Conservation (phyloP, 92 coral and sea anemone species). For the Phenganax subtilis region DNA sequence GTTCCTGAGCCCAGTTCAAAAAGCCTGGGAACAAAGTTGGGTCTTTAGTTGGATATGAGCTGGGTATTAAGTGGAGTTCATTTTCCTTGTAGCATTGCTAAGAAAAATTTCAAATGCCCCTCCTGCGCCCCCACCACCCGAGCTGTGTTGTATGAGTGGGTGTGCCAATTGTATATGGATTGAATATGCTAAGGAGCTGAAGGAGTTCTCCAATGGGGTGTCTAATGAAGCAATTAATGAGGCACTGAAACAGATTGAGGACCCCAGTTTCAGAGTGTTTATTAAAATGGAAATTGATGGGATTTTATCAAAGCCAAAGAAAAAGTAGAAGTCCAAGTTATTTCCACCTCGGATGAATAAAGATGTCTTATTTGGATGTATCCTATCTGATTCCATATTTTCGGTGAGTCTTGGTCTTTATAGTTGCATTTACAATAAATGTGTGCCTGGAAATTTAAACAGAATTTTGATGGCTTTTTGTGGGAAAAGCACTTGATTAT, state of each 20-base stretch:
- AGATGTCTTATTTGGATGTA: neutral
- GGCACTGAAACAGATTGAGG: conserved; percentile 77
- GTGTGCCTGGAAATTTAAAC: no score
- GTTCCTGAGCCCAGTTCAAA: no score
- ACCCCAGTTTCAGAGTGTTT: conserved; percentile 75
- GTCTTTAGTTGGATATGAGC: neutral
- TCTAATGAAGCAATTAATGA: conserved; percentile 51
- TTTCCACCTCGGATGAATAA: neutral
- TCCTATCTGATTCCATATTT: neutral
- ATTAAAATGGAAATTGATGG: conserved; percentile 60
- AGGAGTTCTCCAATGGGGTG: conserved; percentile 59
- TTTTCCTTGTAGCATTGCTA: neutral
- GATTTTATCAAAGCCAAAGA: conserved; percentile 22
- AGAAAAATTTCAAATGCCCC: conserved; percentile 44
- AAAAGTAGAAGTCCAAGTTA: neutral
- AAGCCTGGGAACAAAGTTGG: no score
- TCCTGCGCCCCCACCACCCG: conserved; percentile 74
- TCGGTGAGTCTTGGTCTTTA: neutral
- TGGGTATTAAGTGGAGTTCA: neutral
- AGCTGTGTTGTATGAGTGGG: conserved; percentile 94
- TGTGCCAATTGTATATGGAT: conserved; percentile 97
- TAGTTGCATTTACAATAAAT: no score
- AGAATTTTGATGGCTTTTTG: no score
- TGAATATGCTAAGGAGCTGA: conserved; percentile 70
- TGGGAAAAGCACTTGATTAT: no score